Percentiles rank a stretch among this genome's conserved stretches.
These are phyloP conservation scores for Spea hammondii DNA, from an alignment of 2,797 vertebrate genomes.

Conservation along the genomic window DNA sequence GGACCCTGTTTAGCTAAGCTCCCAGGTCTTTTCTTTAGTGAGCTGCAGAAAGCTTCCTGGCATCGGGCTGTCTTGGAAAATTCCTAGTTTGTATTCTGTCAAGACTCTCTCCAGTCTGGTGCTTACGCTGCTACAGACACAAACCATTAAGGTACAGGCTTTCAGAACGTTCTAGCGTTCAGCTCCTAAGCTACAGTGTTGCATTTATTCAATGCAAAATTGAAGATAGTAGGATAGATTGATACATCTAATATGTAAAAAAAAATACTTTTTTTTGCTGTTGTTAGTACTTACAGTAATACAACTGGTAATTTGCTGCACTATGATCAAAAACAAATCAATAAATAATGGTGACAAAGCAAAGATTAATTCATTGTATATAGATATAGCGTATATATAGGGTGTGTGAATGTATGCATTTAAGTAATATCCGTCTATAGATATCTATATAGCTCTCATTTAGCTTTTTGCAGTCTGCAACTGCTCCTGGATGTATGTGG, in stretches of 20 bases:
- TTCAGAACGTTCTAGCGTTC: conserved; percentile 45
- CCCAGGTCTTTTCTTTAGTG: conserved; percentile 39
- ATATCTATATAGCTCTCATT: too few relatives aligned
- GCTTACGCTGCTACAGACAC: conserved; percentile 52
- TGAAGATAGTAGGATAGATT: conserved; percentile 47
- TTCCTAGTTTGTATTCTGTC: conserved; percentile 50
- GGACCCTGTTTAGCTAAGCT: conserved; percentile 48
- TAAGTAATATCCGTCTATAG: too few relatives aligned
- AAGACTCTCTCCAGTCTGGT: conserved; percentile 51
- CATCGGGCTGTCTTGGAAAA: conserved; percentile 46
- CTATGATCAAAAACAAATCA: neutral
- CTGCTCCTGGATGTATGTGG: too few relatives aligned
- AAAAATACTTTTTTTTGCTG: neutral
- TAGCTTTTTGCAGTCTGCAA: too few relatives aligned
- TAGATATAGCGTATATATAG: too few relatives aligned
- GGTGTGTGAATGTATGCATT: too few relatives aligned
- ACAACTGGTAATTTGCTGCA: neutral
- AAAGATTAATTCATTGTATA: neutral
- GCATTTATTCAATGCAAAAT: conserved; percentile 52
- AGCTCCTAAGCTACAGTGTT: conserved; percentile 45
- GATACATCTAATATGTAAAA: conserved; percentile 45
- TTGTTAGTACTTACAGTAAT: neutral
- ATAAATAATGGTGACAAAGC: conserved; percentile 1
- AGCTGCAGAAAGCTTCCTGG: conserved; percentile 46
- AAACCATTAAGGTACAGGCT: conserved; percentile 51